Conservation (phyloP, 2,113 vertebrate species). For the Junco hyemalis region DNA sequence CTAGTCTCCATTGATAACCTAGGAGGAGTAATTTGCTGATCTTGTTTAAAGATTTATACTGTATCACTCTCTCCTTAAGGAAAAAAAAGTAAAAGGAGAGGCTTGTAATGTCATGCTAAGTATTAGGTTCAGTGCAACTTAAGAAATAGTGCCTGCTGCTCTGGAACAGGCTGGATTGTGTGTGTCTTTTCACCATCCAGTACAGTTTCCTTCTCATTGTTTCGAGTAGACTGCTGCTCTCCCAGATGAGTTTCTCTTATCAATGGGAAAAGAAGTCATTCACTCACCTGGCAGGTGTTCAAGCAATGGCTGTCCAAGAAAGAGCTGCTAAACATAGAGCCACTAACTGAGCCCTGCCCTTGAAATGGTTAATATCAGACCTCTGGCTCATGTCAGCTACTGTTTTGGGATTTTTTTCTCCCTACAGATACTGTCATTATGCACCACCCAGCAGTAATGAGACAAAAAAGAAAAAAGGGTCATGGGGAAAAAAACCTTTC, state of each 20-base stretch:
- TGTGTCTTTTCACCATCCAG: neutral
- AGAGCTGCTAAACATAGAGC: neutral
- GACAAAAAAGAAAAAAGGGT: neutral
- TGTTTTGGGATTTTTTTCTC: neutral
- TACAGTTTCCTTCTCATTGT: neutral
- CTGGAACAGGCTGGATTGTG: neutral
- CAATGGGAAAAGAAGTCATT: neutral
- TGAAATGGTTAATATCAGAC: constrained; percentile 32
- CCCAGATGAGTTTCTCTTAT: neutral
- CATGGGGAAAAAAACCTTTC: neutral
- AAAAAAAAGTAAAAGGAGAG: neutral
- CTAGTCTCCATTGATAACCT: neutral
- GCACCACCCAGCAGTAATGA: neutral
- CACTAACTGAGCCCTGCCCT: neutral
- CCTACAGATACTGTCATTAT: neutral
- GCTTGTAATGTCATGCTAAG: neutral
- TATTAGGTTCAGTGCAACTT: neutral
- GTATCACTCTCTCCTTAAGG: neutral
- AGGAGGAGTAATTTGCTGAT: neutral
- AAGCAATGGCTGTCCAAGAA: neutral
- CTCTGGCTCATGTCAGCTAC: neutral
- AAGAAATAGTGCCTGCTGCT: neutral
- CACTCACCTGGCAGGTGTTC: neutral
- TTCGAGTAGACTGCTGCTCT: neutral
- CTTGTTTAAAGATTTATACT: neutral